Base-by-base conservation (phyloP, 2,113 vertebrate genomes). In the Pagrus major region DNA sequence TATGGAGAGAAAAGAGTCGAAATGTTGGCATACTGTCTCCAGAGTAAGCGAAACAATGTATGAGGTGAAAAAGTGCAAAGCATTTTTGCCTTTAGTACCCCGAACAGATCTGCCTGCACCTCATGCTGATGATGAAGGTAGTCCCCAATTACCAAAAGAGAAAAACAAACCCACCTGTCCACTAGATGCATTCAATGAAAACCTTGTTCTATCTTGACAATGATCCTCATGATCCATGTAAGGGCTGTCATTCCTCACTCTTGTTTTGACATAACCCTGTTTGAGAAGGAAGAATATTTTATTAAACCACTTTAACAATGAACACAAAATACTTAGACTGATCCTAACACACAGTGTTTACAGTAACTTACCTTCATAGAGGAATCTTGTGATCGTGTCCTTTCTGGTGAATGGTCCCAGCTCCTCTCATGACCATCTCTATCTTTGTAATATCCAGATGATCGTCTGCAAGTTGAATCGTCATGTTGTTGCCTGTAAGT, bases 91-190 rank as follows among this genome's bases (percentile, higher is more conserved):
- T n/a, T n/a, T 33, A 2, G 20, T 11, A 27, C 12, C 12, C 51
- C 15, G 5, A 8, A 39, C 10, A 11, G 37, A 39, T 39, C 15
- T 14, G 15, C 18, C n/a, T 7, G 3, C 29, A 51, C 7, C 44
- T 14, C n/a, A 27, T 23, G 14, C n/a, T 21, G 31, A 39, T n/a
- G 16, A 18, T 20, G 10, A 39, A 56, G 2, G 9, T 9, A 9
- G 42, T 33, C 10, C 3, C 9, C 14, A 25, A 16, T 15, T 16
- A 37, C 37, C 25, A 59, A n/a, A 16, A 21, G 51, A 21, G 10
- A 55, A 46, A n/a, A n/a, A 54, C 5, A 31, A 63, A 80, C 81
- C 27, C 52, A 93, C 91, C 91, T 84, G 60, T 55, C 33, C 46
- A 29, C 0, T 23, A 6, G 82, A 72, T 35, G 55, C 81, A 56